Evolutionary conservation across 2,113 vertebrate genomes (phyloP).

Genomic region (Brachyhypopomus occidentalis): DNA sequence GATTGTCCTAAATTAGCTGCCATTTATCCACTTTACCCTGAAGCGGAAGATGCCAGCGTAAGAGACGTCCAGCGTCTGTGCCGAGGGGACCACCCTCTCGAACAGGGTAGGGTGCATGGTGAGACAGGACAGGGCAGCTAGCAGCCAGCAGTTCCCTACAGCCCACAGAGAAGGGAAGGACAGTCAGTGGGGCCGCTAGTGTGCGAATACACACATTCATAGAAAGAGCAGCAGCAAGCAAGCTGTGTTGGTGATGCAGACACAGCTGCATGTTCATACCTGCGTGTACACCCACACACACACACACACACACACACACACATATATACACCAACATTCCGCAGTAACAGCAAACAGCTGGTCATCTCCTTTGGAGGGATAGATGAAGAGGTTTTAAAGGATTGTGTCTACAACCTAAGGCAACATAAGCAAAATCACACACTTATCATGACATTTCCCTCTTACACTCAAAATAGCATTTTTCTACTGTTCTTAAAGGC

Average conservation of each 20-base stretch:
- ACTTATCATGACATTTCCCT: background rate
- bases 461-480: background rate
- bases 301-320: slow-evolving; percentile 28
- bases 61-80: slow-evolving; percentile 68
- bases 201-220: background rate
- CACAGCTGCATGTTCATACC: slow-evolving; percentile 10
- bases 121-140: slow-evolving; percentile 77
- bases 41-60: slow-evolving; percentile 79
- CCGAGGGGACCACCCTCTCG: slow-evolving; percentile 73
- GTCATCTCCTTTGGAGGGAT: slow-evolving; percentile 30
- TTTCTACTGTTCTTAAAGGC: background rate
- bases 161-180: background rate
- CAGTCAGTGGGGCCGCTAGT: background rate
- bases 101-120: slow-evolving; percentile 75
- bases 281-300: slow-evolving; percentile 13
- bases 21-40: slow-evolving; percentile 59
- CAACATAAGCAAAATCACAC: slow-evolving; percentile 31
- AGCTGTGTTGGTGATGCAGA: background rate
- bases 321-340: slow-evolving; percentile 53
- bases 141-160: slow-evolving; percentile 79
- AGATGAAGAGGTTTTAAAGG: background rate
- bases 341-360: slow-evolving; percentile 65
- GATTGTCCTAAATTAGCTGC: background rate
- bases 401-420: background rate
- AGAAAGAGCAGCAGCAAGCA: background rate